Base-by-base conservation (phyloP, 2,888 invertebrate species). In the Patella caerulea region DNA sequence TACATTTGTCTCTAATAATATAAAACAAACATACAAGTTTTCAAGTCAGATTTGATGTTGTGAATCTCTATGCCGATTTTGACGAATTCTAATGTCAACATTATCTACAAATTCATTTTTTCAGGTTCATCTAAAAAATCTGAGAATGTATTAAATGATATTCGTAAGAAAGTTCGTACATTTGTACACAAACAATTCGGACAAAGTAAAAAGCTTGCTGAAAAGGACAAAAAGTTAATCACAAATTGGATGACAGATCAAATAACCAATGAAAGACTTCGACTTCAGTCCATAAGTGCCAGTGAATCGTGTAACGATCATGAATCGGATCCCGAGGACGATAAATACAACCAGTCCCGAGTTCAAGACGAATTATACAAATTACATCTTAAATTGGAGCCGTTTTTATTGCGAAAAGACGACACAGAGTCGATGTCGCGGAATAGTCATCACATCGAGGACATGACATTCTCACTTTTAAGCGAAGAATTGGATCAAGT, bases 111-210 rank as follows among this genome's bases (percentile, higher is more conserved):
- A 45, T 45, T 45, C 45, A 19, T 65, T 17, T 65, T 65, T 65
- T 65, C 65, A 65, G 65, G 65, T 11, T 69, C 19, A 19, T 45
- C 34, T 14, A 74, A 12, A 19, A 24, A 65, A 12, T 1, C 59
- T 3, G 65, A 73, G 15, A 12, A 17, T 34, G 17, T 81, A 45
- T 86, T 87, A 34, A 65, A 79, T 34, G 88, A 87, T 72, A 85
- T 87, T 24, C 86, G 84, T 74, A 83, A 83, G 19, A 83, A 81
- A 54, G 86, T 86, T 14, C 82, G 82, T 29, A 83, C 82, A 0
- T 87, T 87, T 76, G 85, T 87, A 7, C 88, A 88, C 72, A 86
- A 84, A 78, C 84, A 84, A 72, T 88, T 88, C 80, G 88, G 88
- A 7, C 86, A 85, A 19, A 87, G 86, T 74, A 87, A 86, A 76